These are phyloP conservation scores for Peromyscus californicus DNA, from an alignment of 2,113 vertebrate species.

Conservation along the genomic window DNA sequence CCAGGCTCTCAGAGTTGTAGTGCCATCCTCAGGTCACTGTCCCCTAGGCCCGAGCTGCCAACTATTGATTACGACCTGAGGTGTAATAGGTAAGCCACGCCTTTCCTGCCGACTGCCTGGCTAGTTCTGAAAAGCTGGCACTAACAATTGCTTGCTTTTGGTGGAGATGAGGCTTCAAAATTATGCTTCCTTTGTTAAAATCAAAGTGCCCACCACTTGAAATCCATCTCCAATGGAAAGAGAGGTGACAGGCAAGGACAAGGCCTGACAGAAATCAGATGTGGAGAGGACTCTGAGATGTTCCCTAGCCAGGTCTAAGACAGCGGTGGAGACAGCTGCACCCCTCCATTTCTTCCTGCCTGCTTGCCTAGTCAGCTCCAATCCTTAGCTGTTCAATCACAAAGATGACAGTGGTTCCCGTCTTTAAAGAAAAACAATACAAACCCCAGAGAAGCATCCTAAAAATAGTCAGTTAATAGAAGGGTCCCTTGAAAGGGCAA, in stretches of 20 bases:
- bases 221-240: not conserved
- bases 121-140: not conserved
- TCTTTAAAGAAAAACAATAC: not conserved
- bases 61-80: not conserved
- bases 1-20: not conserved
- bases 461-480: not conserved
- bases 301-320: not conserved
- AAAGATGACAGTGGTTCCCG: not conserved
- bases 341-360: not conserved
- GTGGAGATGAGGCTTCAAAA: not conserved
- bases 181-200: not conserved
- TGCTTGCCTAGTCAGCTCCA: not conserved
- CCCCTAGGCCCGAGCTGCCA: not conserved
- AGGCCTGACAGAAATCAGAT: not conserved
- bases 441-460: not conserved
- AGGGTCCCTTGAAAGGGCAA: not conserved
- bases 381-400: not conserved
- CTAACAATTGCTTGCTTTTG: not conserved
- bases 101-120: not conserved
- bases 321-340: accelerated
- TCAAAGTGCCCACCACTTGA: not conserved
- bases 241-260: no score
- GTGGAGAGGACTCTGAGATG: not conserved
- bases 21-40: not conserved
- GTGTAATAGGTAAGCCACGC: not conserved